These are phyloP conservation scores for Hydriomena furcata DNA, from an alignment of 2,888 invertebrate species.

Conservation along the genomic window DNA sequence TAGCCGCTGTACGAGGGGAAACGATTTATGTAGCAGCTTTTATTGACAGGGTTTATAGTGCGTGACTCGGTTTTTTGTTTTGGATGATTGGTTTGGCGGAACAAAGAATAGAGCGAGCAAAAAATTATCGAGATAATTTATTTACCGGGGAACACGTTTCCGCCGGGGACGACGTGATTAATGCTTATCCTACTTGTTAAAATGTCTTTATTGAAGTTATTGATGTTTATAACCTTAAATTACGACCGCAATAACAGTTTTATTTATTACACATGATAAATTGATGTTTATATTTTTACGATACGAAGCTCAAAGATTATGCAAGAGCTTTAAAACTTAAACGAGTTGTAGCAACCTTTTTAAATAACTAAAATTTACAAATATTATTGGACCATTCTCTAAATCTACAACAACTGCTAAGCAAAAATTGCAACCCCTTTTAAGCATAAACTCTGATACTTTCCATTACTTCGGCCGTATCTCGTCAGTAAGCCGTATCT, in stretches of 20 bases:
- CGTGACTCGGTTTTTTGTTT: slow-evolving; percentile 30
- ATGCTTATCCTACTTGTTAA: neutral
- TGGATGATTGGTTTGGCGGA: slow-evolving; percentile 23
- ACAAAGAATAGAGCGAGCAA: slow-evolving; percentile 16
- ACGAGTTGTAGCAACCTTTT: neutral
- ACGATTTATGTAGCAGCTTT: slow-evolving; percentile 64
- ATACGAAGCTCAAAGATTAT: too few relatives aligned
- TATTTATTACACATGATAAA: too few relatives aligned
- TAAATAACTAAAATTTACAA: neutral
- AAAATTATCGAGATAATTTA: slow-evolving; percentile 11
- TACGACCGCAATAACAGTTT: too few relatives aligned
- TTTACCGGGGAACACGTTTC: slow-evolving; percentile 9
- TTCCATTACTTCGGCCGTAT: slow-evolving; percentile 42
- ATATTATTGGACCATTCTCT: slow-evolving; percentile 8
- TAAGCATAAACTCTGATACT: slow-evolving; percentile 46
- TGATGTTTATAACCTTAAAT: too few relatives aligned
- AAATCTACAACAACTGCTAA: slow-evolving; percentile 25
- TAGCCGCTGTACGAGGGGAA: slow-evolving; percentile 37
- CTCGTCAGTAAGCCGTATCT: slow-evolving; percentile 43
- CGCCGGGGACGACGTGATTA: neutral
- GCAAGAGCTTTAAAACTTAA: too few relatives aligned
- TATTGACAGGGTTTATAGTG: slow-evolving; percentile 50
- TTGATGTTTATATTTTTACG: too few relatives aligned
- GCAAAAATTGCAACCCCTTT: slow-evolving; percentile 45
- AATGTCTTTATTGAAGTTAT: too few relatives aligned